phyloP scores from a whole-genome alignment of 1,140 invertebrate genomes.

The Armadillidium nasatum region DNA sequence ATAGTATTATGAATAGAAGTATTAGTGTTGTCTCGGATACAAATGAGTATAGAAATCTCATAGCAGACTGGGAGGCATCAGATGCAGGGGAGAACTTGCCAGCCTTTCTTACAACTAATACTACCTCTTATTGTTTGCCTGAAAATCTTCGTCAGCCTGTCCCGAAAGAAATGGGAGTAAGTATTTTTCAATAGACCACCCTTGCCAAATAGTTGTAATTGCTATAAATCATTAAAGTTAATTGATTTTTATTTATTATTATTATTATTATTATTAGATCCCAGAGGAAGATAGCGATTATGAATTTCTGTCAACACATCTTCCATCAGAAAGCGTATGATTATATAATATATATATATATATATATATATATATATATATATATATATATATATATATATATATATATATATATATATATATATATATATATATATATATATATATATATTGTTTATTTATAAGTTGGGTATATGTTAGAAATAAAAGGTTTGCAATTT shows the following conservation, averaged over 20 bases:
- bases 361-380: not conserved
- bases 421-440: not conserved
- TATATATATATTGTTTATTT: too few relatives aligned
- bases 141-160: not conserved
- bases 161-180: not conserved
- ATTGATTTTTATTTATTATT: too few relatives aligned
- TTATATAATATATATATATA: not conserved
- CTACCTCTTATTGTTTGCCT: not conserved
- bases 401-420: not conserved
- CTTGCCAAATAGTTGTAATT: too few relatives aligned
- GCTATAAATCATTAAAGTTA: too few relatives aligned
- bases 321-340: not conserved
- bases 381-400: not conserved
- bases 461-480: too few relatives aligned
- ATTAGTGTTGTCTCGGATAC: not conserved
- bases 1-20: not conserved
- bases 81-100: not conserved
- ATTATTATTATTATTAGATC: too few relatives aligned
- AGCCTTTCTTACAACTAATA: not conserved
- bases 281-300: not conserved
- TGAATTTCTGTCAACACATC: conserved; percentile 16
- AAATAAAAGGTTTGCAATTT: too few relatives aligned
- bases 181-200: not conserved
- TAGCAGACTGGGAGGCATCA: not conserved
- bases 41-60: not conserved